Base-by-base conservation (phyloP, 1,140 invertebrate species). In the Tetramorium simillimum region DNA sequence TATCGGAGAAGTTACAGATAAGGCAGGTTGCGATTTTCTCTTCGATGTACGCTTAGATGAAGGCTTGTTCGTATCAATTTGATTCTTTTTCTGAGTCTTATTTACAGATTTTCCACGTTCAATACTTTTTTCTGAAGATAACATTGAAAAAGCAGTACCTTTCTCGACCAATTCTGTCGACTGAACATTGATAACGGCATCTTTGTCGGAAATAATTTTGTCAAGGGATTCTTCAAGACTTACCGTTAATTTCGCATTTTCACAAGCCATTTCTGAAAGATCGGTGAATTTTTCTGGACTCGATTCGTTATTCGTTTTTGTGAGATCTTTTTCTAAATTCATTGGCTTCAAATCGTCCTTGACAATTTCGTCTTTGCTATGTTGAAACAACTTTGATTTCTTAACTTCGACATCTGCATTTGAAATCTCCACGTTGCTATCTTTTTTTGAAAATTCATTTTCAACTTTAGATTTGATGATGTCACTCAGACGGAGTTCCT, bases 381-480 rank as follows among this genome's bases (percentile, higher is more conserved):
- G 40, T n/a, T 85, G 80, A 37, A 92, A 0, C 0, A 10, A 28
- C 3, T 40, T n/a, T 9, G 12, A 46, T 2, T 49, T 88, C 9
- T 65, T n/a, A 2, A 9, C 3, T 1, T 12, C 12, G 21, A 21
- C 9, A 9, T 81, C 33, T 4, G 3, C 0, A 12, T 56, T 70
- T 18, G 16, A 53, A 62, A 16, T 65, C 18, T 63, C 10, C 2
- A 18, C 16, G 1, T 21, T 53, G 3, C 65, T 24, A 0, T 28
- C 18, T 70, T 69, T 33, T 37, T 58, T 60, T 28, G n/a, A 7
- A 62, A 62, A 16, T 3, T 77, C 28, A 0, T 82, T 18, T 18
- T 12, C 40, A 24, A 69, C 91, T 65, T 92, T 86, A 6, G 92
- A 80, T 10, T 92, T 92, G 10, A 92, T 90, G 86, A 92, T 92